phyloP scores from a whole-genome alignment of 2,888 invertebrate genomes.

The Chalcosyrphus nemorum region DNA sequence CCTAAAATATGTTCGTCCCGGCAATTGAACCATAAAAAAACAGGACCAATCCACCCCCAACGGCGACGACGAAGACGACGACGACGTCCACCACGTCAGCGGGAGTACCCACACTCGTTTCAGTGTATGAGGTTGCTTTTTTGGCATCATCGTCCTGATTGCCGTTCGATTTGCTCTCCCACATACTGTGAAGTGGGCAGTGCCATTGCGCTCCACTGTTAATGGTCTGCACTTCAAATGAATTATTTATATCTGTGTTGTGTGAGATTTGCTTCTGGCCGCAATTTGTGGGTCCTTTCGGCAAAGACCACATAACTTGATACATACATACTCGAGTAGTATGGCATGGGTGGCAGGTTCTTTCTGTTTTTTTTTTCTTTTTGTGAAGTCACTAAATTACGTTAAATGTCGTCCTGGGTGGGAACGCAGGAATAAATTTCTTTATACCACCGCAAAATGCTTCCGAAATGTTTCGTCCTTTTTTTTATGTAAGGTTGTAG shows the following conservation, averaged over 20 bases:
- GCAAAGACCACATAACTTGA: constrained; percentile 2
- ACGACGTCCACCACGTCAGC: constrained; percentile 28
- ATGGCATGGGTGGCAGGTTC: constrained; percentile 19
- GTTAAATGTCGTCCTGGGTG: constrained; percentile 74
- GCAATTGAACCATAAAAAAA: constrained; percentile 72
- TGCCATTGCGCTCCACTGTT: constrained; percentile 71
- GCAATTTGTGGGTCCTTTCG: constrained; percentile 63
- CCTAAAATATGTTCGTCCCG: constrained; percentile 70
- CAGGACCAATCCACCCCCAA: constrained; percentile 69
- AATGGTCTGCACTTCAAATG: constrained; percentile 73
- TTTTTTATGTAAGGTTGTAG: constrained; percentile 49
- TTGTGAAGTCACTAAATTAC: constrained; percentile 75
- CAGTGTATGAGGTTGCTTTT: constrained; percentile 57
- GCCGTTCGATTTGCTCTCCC: constrained; percentile 74
- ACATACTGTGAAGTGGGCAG: constrained; percentile 74
- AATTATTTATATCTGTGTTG: constrained; percentile 67
- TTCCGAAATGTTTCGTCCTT: constrained; percentile 63
- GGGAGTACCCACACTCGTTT: constrained; percentile 28
- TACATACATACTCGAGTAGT: constrained; percentile 2
- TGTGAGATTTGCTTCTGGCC: constrained; percentile 58
- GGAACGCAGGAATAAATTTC: constrained; percentile 74
- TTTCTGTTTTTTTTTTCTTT: constrained; percentile 69
- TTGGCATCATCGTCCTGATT: constrained; percentile 72
- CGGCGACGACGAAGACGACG: constrained; percentile 52
- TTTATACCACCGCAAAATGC: constrained; percentile 53